phyloP scores from a whole-genome alignment of 2,888 invertebrate species.

The Cotesia congregata region DNA sequence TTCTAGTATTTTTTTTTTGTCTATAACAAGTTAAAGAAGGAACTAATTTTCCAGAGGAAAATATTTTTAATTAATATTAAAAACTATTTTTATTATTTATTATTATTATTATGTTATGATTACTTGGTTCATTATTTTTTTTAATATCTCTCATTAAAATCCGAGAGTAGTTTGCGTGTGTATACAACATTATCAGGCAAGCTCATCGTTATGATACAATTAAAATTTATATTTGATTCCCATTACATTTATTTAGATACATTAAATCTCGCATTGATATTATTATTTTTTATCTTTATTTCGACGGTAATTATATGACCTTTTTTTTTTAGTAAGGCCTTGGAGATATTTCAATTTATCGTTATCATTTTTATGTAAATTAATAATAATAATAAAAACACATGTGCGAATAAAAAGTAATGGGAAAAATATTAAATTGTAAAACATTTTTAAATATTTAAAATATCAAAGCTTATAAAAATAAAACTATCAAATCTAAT shows the following conservation, averaged over 20 bases:
- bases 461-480: constrained; percentile 58
- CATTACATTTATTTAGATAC: constrained; percentile 31
- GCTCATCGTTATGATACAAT: constrained; percentile 36
- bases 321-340: constrained; percentile 8
- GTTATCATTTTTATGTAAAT: constrained; percentile 20
- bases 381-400: constrained; percentile 1
- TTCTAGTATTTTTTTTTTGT: constrained; percentile 48
- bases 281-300: constrained; percentile 17
- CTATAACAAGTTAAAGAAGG: too few relatives aligned
- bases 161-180: constrained; percentile 53
- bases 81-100: constrained; percentile 38
- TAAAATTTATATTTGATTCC: constrained; percentile 32
- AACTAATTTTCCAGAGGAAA: constrained; percentile 60
- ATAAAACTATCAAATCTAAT: constrained; percentile 36
- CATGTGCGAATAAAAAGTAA: background rate
- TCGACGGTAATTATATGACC: constrained; percentile 5
- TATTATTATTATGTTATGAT: constrained; percentile 35
- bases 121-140: constrained; percentile 54
- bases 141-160: constrained; percentile 42
- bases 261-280: constrained; percentile 14
- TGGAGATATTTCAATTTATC: constrained; percentile 20
- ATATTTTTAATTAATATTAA: constrained; percentile 40
- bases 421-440: constrained; percentile 42
- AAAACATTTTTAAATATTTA: constrained; percentile 22
- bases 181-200: constrained; percentile 41